phyloP scores from a whole-genome alignment of 64 coral and sea anemone genomes.

The Montipora cactus region DNA sequence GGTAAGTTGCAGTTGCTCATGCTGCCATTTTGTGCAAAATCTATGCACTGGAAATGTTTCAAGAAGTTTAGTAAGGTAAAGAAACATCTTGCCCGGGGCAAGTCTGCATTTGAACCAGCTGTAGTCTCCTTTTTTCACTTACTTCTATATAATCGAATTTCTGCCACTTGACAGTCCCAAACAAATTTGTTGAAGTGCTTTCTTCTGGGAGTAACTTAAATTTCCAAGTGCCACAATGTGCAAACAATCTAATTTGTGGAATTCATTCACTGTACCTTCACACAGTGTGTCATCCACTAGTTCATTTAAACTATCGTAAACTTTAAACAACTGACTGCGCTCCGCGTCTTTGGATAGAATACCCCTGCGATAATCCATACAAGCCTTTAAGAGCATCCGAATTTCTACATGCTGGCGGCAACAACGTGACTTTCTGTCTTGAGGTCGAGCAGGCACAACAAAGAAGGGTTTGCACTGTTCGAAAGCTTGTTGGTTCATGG shows the following conservation, averaged over 20 bases:
- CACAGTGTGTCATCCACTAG: conserved; percentile 29
- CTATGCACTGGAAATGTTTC: conserved; percentile 12
- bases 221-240: conserved; percentile 37
- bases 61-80: conserved; percentile 14
- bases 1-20: conserved; percentile 20
- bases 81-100: conserved; percentile 67
- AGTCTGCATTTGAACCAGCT: conserved; percentile 27
- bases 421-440: too few relatives aligned
- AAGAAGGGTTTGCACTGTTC: too few relatives aligned
- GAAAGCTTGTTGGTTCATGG: too few relatives aligned
- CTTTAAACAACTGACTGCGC: background rate
- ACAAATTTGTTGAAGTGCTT: background rate
- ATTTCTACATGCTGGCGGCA: too few relatives aligned
- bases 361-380: too few relatives aligned
- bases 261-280: background rate
- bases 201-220: conserved; percentile 43
- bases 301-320: conserved; percentile 30
- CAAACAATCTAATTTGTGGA: conserved; percentile 15
- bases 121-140: background rate
- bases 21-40: conserved; percentile 54
- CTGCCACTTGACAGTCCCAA: conserved; percentile 35
- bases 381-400: too few relatives aligned
- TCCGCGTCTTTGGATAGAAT: too few relatives aligned
- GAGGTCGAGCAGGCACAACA: too few relatives aligned
- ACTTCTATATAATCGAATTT: conserved; percentile 58